Evolutionary conservation across 2,797 vertebrate species (phyloP).

Genomic region (Scolopax rusticola): DNA sequence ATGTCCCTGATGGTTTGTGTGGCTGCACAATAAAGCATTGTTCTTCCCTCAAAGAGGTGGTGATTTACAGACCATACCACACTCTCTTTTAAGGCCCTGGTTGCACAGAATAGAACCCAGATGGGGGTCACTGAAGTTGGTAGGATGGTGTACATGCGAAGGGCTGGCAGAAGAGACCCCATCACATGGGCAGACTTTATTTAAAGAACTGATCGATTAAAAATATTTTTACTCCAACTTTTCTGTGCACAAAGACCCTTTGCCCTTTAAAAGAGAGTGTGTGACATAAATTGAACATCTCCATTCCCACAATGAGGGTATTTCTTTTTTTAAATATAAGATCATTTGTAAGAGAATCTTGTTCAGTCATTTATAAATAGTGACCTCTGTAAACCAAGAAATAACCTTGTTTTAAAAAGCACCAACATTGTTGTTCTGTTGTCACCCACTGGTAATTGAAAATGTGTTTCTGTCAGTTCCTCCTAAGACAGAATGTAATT

Average conservation of each 20-base stretch:
- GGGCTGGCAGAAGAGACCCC: neutral
- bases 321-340: conserved; percentile 58
- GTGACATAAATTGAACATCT: conserved; percentile 36
- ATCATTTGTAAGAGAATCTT: conserved; percentile 70
- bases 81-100: neutral
- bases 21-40: neutral
- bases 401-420: conserved; percentile 76
- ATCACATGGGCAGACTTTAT: neutral
- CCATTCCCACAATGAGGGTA: conserved; percentile 16
- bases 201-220: conserved; percentile 8
- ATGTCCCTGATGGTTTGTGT: neutral
- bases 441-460: conserved; percentile 81
- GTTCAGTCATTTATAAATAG: conserved; percentile 77
- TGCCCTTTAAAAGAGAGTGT: neutral
- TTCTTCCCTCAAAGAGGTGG: neutral
- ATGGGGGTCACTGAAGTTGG: neutral
- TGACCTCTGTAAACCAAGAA: conserved; percentile 78
- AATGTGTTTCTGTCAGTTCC: conserved; percentile 81
- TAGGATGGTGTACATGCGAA: neutral
- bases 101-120: neutral
- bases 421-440: conserved; percentile 76
- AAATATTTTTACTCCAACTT: conserved; percentile 29
- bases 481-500: conserved; percentile 79
- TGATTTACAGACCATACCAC: neutral
- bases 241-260: neutral